Percentiles rank a stretch among this genome's conserved stretches.
Conservation (phyloP, 2,113 vertebrate genomes). For the Hemiscyllium ocellatum region DNA sequence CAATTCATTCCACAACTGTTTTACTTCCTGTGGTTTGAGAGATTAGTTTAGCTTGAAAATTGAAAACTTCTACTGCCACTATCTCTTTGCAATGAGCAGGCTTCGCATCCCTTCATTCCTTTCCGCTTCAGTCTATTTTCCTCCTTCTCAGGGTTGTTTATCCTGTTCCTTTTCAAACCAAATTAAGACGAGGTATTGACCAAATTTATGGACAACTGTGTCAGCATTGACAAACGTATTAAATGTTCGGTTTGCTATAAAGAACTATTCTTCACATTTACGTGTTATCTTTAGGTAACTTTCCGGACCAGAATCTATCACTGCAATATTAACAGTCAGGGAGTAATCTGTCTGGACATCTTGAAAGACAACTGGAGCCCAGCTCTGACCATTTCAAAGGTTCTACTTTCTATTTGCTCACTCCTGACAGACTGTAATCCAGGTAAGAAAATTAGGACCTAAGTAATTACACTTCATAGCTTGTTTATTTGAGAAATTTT, state of each 20-base stretch:
- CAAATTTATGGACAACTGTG: neutral
- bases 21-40: too few species aligned
- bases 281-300: slow-evolving; percentile 62
- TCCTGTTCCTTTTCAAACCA: neutral
- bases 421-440: slow-evolving; percentile 89
- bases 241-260: neutral
- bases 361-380: slow-evolving; percentile 91
- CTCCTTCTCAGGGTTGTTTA: neutral
- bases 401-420: slow-evolving; percentile 86
- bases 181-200: neutral
- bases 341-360: slow-evolving; percentile 88
- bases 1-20: neutral
- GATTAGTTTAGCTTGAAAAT: neutral
- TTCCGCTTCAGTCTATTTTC: neutral
- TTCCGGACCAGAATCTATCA: slow-evolving; percentile 88
- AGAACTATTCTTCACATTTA: neutral
- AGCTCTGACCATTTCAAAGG: slow-evolving; percentile 87
- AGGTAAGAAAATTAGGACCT: slow-evolving; percentile 58
- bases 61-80: neutral
- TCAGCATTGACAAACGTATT: neutral
- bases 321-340: slow-evolving; percentile 93
- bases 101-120: neutral
- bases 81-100: too few species aligned
- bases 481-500: neutral
- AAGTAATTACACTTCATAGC: neutral